Base-by-base conservation (phyloP, 2,797 vertebrate species). In the Crypturellus tataupa region DNA sequence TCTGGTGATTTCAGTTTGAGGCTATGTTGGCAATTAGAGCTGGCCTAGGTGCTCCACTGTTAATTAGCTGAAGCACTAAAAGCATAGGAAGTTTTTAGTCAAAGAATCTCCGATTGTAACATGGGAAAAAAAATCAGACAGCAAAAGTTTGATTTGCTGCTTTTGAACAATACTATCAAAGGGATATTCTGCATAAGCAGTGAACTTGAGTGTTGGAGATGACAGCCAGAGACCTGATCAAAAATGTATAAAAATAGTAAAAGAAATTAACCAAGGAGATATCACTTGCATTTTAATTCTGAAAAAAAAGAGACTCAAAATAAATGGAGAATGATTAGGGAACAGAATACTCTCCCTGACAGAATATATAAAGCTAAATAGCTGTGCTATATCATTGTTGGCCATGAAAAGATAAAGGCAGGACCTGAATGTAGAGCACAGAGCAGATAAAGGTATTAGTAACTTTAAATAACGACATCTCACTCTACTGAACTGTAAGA, bases 251-350 rank as follows among this genome's bases (percentile, higher is more conserved):
- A 75, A 88, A 92, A 81, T 44, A 92, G 70, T 35, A 69, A 37
- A 90, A 42, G 29, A 88, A 75, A 93, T 85, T 69, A 90, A 88
- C 76, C 78, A 65, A 37, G 25, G 56, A 85, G 51, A 68, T 69
- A 81, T 63, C 37, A 63, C 40, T 77, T 63, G 31, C 0, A 1
- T 40, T 67, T 88, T 65, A 79, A 62, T 25, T 60, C 63, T 17
- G 56, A 78, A 88, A 72, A 85, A 64, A 87, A 77, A 88, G 62
- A 49, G 21, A 31, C 35, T 73, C 51, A 47, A 23, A 58, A 53
- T 42, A 87, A 80, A 58, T 25, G 16, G 73, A 81, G 40, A 56
- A 67, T 18, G 18, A 75, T 67, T 59, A 82, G 23, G 40, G 46
- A 81, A 78, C 64, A 18, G 8, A 81, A 62, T 75, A 73, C 51